Evolutionary conservation across 2,797 vertebrate genomes (phyloP), one percentile per base, ranked within the genome.

Genomic region (Coregonus sp.): DNA sequence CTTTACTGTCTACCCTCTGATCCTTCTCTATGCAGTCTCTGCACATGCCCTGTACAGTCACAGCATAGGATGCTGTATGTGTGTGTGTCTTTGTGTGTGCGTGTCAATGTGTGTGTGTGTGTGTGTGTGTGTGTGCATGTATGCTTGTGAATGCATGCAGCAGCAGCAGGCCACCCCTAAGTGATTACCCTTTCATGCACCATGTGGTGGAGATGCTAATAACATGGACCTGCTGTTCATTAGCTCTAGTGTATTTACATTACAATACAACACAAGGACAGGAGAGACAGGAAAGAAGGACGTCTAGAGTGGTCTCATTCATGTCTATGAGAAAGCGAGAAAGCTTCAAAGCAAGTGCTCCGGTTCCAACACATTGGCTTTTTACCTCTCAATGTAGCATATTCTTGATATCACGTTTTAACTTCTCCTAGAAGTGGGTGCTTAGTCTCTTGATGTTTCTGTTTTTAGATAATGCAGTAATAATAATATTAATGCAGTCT

Each of bases 151-250:
- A 47, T 47, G 9, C 40, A 47, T 47, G 40, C 40, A 11, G 40
- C 14, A n/a, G 33, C 33, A 68, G 31, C 52, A 69, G 67, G 67
- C 14, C 2, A 16, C 66, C 5, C 50, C 35, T 83, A 69, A 75
- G 74, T 79, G 78, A 40, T 78, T n/a, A 52, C 79, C 54, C 80
- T 73, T 78, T 86, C 78, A 72, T 5, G n/a, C 66, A 69, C 75
- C 81, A 77, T 81, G 84, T 87, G 40, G 40, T 11, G 40, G 40
- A 33, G 37, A 84, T 73, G 84, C 77, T 87, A 82, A 89, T 47
- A 47, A 3, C 40, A 9, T 86, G 59, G 68, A 63, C 9, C 40
- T 47, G 40, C 40, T 56, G 81, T 73, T 82, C 68, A 69, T 84
- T 80, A 82, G 68, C 77, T 79, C 0, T 66, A 37, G 71, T 80